A percentile compares a stretch with the other conserved stretches of the same genome.
phyloP scores from a whole-genome alignment of 1,140 invertebrate genomes.

The Ruditapes philippinarum region DNA sequence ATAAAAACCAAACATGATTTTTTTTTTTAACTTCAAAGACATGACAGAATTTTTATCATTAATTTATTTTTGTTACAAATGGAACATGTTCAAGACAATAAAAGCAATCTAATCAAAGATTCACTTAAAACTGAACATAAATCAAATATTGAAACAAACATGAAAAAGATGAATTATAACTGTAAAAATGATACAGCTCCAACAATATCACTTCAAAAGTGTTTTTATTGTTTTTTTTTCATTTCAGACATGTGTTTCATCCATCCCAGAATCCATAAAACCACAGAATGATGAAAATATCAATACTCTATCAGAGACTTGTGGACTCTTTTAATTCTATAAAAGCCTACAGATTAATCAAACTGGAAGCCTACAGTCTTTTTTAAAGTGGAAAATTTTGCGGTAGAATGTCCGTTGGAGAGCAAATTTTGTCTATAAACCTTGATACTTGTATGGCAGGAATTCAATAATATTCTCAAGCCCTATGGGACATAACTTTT shows the following conservation, averaged over 20 bases:
- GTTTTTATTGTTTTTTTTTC: no score
- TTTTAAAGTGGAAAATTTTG: background rate
- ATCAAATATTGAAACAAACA: no score
- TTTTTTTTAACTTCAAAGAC: no score
- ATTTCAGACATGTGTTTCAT: background rate
- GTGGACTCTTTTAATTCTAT: background rate
- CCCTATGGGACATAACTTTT: background rate
- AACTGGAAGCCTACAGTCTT: background rate
- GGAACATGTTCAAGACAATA: no score
- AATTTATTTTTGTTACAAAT: no score
- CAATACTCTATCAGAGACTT: background rate
- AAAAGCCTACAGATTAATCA: constrained; percentile 11
- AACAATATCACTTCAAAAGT: background rate
- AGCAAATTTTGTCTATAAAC: background rate
- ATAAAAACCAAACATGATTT: no score
- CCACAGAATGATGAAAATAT: background rate
- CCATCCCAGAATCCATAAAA: background rate
- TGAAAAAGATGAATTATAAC: no score
- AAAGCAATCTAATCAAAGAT: no score
- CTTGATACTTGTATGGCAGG: background rate
- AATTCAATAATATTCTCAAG: background rate
- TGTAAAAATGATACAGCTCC: no score
- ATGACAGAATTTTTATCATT: no score
- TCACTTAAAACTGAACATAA: no score
- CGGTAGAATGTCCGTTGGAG: background rate